Percentiles rank a stretch among this genome's conserved stretches.
phyloP scores from a whole-genome alignment of 30 jellyfish, hydroid and myxozoan species.

The Aurelia sp. region DNA sequence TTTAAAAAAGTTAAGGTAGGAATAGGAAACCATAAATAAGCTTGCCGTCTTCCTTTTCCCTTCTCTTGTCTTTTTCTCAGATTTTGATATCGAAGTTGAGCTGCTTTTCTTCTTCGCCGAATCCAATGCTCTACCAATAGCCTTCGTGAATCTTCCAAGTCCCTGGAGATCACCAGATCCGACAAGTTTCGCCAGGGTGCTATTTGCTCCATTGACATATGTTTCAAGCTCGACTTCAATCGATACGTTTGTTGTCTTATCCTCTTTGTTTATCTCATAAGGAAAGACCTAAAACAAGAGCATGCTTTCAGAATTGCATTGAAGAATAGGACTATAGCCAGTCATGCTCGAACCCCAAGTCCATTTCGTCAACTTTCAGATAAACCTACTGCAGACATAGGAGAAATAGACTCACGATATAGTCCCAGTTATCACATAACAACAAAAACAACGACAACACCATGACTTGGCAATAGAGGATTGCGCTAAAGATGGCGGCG shows the following conservation, averaged over 20 bases:
- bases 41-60: constrained; percentile 35
- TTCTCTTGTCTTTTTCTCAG: background rate
- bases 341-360: too few relatives aligned
- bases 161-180: constrained; percentile 44
- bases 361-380: too few relatives aligned
- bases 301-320: background rate
- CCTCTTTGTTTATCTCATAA: too few relatives aligned
- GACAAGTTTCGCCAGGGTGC: constrained; percentile 15
- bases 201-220: constrained; percentile 30
- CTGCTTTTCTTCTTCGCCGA: constrained; percentile 26
- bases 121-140: constrained; percentile 42
- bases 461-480: too few relatives aligned
- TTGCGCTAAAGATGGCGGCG: too few relatives aligned
- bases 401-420: too few relatives aligned
- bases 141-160: constrained; percentile 41
- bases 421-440: too few relatives aligned
- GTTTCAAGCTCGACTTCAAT: constrained; percentile 41
- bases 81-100: background rate
- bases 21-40: too few relatives aligned
- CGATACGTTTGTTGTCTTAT: background rate
- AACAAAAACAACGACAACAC: too few relatives aligned
- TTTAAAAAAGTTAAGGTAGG: too few relatives aligned
- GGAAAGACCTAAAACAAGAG: background rate
- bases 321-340: background rate
- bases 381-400: too few relatives aligned